phyloP scores from a whole-genome alignment of 2,797 vertebrate species.

The Bucorvus abyssinicus region DNA sequence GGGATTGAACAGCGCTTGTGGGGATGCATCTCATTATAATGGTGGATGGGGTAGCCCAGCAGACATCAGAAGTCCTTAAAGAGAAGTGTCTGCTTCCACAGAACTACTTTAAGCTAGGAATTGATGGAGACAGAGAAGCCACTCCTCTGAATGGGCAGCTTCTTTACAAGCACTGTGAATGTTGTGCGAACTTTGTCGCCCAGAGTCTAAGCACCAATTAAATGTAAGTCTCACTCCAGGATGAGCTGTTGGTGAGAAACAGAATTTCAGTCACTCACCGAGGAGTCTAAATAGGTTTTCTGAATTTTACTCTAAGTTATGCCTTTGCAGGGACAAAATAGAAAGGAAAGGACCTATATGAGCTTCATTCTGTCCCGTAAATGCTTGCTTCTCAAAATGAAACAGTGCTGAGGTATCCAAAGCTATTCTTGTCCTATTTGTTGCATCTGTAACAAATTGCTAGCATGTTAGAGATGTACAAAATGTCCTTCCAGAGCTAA shows the following conservation, averaged over 20 bases:
- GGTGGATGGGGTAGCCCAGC: not conserved
- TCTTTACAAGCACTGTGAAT: not conserved
- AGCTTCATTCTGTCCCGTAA: not conserved
- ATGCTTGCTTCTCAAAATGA: not conserved
- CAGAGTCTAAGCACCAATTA: not conserved
- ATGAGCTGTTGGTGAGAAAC: not conserved
- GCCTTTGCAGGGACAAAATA: not conserved
- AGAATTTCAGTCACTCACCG: not conserved
- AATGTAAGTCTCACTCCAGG: not conserved
- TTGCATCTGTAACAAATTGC: not conserved
- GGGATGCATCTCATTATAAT: not conserved
- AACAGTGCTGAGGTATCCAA: not conserved
- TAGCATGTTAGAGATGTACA: not conserved
- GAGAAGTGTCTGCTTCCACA: not conserved
- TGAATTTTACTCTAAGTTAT: not conserved
- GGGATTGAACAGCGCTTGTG: not conserved
- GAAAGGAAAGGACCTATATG: not conserved
- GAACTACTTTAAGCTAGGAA: not conserved
- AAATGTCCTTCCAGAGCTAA: slow-evolving; percentile 15
- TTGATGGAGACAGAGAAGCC: not conserved
- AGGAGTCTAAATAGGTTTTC: not conserved
- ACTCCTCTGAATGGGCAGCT: not conserved
- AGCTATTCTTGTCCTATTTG: not conserved
- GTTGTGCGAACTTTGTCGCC: not conserved
- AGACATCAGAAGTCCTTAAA: not conserved